Conservation (phyloP, 1,140 invertebrate species). For the Doryteuthis pealeii region DNA sequence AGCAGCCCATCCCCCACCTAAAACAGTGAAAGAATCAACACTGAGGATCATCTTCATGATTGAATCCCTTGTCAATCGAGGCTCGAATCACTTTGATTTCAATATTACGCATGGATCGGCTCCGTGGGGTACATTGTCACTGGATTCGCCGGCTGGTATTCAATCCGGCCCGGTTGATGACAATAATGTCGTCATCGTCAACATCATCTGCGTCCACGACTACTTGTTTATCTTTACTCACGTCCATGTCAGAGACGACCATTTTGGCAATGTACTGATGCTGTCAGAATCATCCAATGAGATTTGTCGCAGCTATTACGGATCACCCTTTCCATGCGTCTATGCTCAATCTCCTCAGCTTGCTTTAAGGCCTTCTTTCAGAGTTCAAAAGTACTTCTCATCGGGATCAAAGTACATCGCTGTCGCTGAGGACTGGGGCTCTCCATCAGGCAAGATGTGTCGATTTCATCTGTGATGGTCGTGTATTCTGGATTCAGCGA, state of each 20-base stretch:
- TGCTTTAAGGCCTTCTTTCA: slow-evolving; percentile 72
- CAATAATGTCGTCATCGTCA: slow-evolving; percentile 21
- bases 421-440: slow-evolving; percentile 74
- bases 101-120: background rate
- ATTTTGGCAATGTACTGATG: slow-evolving; percentile 53
- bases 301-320: slow-evolving; percentile 69
- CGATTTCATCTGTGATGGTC: slow-evolving; percentile 90
- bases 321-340: slow-evolving; percentile 86
- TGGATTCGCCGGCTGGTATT: background rate
- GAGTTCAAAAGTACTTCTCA: slow-evolving; percentile 64
- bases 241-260: slow-evolving; percentile 44
- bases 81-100: slow-evolving; percentile 9
- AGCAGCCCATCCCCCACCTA: background rate
- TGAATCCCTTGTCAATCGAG: background rate
- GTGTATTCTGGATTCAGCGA: slow-evolving; percentile 88
- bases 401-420: slow-evolving; percentile 63
- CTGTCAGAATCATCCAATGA: slow-evolving; percentile 57
- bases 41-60: background rate
- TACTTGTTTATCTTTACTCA: slow-evolving; percentile 22
- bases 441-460: slow-evolving; percentile 75
- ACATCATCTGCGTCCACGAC: slow-evolving; percentile 18
- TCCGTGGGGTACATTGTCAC: background rate
- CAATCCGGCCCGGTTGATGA: background rate
- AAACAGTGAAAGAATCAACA: slow-evolving; percentile 6
- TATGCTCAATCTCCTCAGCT: slow-evolving; percentile 88